Evolutionary conservation across 2,797 vertebrate species (phyloP), one percentile per base, ranked within the genome.

Genomic region (Sphenopsis melanotis): DNA sequence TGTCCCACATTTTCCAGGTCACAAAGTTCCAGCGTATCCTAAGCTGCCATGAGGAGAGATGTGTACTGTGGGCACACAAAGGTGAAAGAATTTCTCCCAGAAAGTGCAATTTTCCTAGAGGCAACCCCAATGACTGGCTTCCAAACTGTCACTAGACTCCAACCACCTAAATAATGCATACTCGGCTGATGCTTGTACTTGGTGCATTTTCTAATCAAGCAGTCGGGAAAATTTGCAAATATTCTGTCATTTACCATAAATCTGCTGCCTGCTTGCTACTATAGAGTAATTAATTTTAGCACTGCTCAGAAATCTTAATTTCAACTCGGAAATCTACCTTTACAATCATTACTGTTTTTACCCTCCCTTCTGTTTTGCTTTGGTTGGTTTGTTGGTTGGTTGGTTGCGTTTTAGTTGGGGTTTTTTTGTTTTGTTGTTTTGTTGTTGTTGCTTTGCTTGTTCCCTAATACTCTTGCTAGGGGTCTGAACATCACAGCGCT

Each of bases 1-100:
- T 97, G 97, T 98, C 97, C 98, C 98, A 97, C 96, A 98, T 98
- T 98, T 98, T 98, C 98, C 98, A 98, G 98, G 98, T 98, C 98
- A 98, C 72, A n/a, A 98, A 98, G 95, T 97, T 98, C 97, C 97
- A 98, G 97, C 97, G 88, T 97, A 97, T 98, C 97, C 97, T 98
- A 97, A 98, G 97, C 98, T 98, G 97, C 97, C 93, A 96, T 86
- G 93, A 97, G 94, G 96, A 97, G 94, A 97, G 97, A 98, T 98
- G 97, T 80, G 47, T 97, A 96, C 97, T 98, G 91, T 97, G 96
- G 97, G 97, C 96, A 95, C 91, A 98, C 97, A 98, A 97, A 98
- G 98, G 98, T 98, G 98, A 98, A 98, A 98, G 96, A 98, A 98
- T 98, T 98, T 97, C 97, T 97, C 97, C 97, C 97, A 95, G 96